Conservation (phyloP, 1,140 invertebrate species). For the Pemphigus obesinymphae region DNA sequence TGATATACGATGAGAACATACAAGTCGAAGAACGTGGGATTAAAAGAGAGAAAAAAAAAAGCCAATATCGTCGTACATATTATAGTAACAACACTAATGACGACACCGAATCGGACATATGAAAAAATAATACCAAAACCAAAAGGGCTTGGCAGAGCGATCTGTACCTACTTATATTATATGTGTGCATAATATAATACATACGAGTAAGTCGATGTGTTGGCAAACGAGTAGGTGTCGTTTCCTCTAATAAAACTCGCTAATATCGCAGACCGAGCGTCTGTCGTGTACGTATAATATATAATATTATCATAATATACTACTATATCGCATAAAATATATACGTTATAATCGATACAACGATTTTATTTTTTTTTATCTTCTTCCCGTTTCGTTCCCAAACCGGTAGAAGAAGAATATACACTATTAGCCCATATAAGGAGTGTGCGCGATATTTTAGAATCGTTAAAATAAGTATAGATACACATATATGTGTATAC, state of each 20-base stretch:
- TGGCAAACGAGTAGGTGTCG: not conserved
- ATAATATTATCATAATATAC: not conserved
- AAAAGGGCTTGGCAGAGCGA: constrained; percentile 1
- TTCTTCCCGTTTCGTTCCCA: too few relatives aligned
- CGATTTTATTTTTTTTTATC: not conserved
- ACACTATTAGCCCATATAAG: not conserved
- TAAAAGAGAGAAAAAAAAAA: not conserved
- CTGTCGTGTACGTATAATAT: not conserved
- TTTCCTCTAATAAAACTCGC: not conserved
- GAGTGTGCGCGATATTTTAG: not conserved
- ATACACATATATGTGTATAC: too few relatives aligned
- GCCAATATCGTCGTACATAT: not conserved
- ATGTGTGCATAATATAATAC: not conserved
- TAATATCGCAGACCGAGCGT: not conserved
- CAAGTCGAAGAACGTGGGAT: constrained; percentile 1
- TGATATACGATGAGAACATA: constrained; percentile 6
- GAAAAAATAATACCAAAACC: not conserved
- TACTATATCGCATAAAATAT: not conserved
- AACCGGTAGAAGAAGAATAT: not conserved
- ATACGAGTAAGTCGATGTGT: not conserved
- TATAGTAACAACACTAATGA: not conserved
- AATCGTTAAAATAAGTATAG: not conserved
- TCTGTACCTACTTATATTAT: not conserved
- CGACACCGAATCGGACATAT: not conserved
- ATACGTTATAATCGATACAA: not conserved